These are phyloP conservation scores for Rhodeus uyekii DNA, from an alignment of 2,797 vertebrate species.

Conservation along the genomic window DNA sequence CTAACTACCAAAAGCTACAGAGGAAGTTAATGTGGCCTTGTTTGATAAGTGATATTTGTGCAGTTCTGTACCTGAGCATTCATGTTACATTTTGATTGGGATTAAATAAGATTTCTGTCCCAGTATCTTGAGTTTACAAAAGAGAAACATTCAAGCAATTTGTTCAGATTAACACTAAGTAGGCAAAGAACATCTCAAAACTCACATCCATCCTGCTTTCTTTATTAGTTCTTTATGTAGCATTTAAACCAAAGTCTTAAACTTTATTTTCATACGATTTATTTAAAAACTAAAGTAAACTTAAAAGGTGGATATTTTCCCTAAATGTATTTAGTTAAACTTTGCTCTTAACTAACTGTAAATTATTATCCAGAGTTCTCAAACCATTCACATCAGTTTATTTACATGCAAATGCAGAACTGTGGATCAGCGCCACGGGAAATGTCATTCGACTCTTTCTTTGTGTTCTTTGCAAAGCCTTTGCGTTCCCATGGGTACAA, in stretches of 20 bases:
- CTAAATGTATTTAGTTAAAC: not conserved
- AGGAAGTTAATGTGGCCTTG: not conserved
- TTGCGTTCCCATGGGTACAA: slow-evolving; percentile 68
- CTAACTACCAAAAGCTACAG: not conserved
- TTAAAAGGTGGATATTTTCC: not conserved
- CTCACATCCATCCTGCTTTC: not conserved
- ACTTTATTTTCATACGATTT: not conserved
- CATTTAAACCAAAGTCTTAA: not conserved
- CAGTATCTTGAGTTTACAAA: not conserved
- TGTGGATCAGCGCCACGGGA: slow-evolving; percentile 47
- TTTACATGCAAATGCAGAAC: slow-evolving; percentile 72
- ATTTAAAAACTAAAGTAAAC: not conserved
- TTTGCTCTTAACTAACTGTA: not conserved
- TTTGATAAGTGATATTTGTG: not conserved
- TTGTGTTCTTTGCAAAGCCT: slow-evolving; percentile 69
- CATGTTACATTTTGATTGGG: not conserved
- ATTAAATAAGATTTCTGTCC: not conserved
- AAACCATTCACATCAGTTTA: slow-evolving; percentile 40
- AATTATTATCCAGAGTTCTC: not conserved
- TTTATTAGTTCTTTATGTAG: not conserved
- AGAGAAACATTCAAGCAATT: not conserved
- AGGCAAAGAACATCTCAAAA: not conserved
- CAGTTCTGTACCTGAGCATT: not conserved
- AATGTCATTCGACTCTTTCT: slow-evolving; percentile 67
- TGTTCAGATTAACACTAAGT: not conserved